phyloP scores from a whole-genome alignment of 2,113 vertebrate species.

The Corapipo altera region DNA sequence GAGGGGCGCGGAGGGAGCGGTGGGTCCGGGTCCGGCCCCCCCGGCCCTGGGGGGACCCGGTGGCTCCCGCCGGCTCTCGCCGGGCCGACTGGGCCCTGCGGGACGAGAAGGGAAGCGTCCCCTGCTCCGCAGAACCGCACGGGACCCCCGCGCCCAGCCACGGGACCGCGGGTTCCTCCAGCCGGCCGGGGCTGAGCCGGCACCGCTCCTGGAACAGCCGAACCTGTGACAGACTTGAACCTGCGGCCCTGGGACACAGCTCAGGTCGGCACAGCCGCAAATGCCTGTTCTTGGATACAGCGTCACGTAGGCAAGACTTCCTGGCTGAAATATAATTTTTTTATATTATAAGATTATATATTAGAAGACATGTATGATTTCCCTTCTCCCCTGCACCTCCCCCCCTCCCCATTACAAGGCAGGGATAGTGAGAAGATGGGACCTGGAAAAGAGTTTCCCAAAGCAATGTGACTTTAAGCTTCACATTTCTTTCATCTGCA shows the following conservation, averaged over 20 bases:
- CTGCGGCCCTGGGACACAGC: not conserved
- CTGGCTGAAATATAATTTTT: not conserved
- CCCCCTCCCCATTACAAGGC: accelerated
- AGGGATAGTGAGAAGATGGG: not conserved
- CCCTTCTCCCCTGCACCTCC: accelerated
- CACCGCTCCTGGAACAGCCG: accelerated
- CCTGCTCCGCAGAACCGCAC: not conserved
- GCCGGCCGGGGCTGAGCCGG: not conserved
- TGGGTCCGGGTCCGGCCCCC: not conserved
- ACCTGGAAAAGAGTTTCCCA: not conserved
- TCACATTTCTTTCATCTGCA: not conserved
- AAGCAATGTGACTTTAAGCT: not conserved
- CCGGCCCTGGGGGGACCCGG: not conserved
- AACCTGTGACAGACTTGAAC: accelerated
- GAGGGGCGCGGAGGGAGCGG: not conserved
- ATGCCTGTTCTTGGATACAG: not conserved
- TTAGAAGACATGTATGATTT: not conserved
- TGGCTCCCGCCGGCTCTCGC: not conserved
- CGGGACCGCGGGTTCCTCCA: not conserved
- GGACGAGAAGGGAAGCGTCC: not conserved
- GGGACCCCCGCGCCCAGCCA: not conserved
- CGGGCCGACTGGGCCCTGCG: accelerated
- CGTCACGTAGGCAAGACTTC: not conserved
- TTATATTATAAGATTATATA: not conserved
- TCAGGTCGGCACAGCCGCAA: accelerated